These are phyloP conservation scores for Sebastolobus altivelis DNA, from an alignment of 2,797 vertebrate species.

Conservation along the genomic window DNA sequence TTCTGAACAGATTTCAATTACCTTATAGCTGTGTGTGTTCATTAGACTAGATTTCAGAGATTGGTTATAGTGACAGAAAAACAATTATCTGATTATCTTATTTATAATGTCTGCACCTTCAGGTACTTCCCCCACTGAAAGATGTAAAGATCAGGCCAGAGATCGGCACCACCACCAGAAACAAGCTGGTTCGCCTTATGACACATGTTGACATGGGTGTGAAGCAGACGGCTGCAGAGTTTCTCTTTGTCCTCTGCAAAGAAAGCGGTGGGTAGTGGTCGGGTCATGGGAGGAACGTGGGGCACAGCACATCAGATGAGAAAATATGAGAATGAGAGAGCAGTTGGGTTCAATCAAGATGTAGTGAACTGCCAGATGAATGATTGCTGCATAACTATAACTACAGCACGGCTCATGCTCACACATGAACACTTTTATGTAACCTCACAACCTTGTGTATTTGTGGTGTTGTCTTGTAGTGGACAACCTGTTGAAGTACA, in stretches of 20 bases:
- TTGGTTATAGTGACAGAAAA: not conserved
- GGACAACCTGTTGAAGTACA: conserved; percentile 97
- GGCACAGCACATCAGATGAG: not conserved
- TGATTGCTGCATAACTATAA: not conserved
- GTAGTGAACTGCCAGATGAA: not conserved
- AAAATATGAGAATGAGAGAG: not conserved
- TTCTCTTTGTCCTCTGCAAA: conserved; percentile 98
- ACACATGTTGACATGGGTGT: conserved; percentile 97
- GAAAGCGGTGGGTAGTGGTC: conserved; percentile 89
- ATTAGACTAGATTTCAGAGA: not conserved
- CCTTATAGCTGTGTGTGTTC: not conserved
- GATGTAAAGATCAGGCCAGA: conserved; percentile 96
- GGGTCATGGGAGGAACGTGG: not conserved
- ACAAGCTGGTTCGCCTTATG: conserved; percentile 99
- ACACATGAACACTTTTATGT: not conserved
- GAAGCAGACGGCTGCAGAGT: conserved; percentile 97
- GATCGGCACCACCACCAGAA: conserved; percentile 93
- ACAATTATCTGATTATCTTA: not conserved
- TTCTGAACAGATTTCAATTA: not conserved
- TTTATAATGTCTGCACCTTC: conserved; percentile 7
- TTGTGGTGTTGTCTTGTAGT: conserved; percentile 81
- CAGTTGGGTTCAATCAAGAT: not conserved
- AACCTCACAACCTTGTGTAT: not conserved
- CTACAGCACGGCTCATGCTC: not conserved
- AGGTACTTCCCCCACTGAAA: conserved; percentile 96